Evolutionary conservation across 1,140 invertebrate species (phyloP), one percentile per base, ranked within the genome.

Genomic region (Hesperophylax magnus): DNA sequence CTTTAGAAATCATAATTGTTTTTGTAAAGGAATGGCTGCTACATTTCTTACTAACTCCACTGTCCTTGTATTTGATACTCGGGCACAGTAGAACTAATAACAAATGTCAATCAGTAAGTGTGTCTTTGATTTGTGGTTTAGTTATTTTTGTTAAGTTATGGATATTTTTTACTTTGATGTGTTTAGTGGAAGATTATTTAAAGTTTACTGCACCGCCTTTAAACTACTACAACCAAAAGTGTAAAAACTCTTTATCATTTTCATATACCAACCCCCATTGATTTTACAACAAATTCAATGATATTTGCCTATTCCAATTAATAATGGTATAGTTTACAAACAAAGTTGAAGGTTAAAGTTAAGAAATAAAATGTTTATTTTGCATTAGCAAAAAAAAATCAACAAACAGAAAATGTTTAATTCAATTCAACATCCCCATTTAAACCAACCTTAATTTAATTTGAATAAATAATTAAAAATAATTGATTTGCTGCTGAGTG

Each of bases 71-170:
- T 31, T 34, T 20, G 9, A 69, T 22, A 71, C 54, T 15, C 15
- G 31, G 6, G 27, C 24, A 63, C 53, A 65, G 31, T 52, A 58
- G 39, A 52, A 31, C 34, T 75, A 79, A 69, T 78, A 71, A 77
- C 22, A 56, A 53, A 53, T 63, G 31, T 63, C 56, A 75, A 79
- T 83, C 72, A 81, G 82, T 83, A 83, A 83, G 82, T 83, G 82
- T 83, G 82, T 83, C 82, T 83, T 83, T 83, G 82, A 81, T 81
- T 83, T 83, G 82, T 83, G 79, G 79, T 83, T 83, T 81, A 83
- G 82, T 83, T 81, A 60, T 79, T 78, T 83, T 83, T 83, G 82
- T 83, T 83, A 83, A 74, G 82, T 83, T 83, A 78, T 81, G 77
- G 69, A 82, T 80, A 80, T 83, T 83, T 81, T 80, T 81, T 83